Conservation (phyloP, 1,140 invertebrate genomes). For the Sipha flava region DNA sequence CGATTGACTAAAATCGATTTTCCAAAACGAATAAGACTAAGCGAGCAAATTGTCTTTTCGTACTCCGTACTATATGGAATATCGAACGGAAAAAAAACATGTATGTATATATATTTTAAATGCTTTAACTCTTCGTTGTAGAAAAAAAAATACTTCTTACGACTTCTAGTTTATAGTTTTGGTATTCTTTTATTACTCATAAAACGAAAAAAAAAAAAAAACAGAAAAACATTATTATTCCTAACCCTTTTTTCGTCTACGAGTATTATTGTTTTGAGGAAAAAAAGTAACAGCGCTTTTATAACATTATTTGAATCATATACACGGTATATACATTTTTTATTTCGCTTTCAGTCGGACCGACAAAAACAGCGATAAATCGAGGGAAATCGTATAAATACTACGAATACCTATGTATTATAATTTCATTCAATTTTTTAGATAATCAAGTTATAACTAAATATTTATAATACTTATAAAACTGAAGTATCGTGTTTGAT, state of each 20-base stretch:
- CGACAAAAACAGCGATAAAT: background rate
- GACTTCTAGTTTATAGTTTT: background rate
- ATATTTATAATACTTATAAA: no score
- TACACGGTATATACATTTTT: background rate
- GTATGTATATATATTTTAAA: background rate
- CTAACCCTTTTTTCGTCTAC: background rate
- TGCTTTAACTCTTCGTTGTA: background rate
- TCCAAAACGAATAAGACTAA: background rate
- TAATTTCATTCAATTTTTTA: background rate
- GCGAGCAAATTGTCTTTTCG: background rate
- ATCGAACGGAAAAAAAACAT: background rate
- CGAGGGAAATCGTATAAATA: background rate
- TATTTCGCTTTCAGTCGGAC: background rate
- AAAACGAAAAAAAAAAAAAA: background rate
- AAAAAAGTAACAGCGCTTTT: background rate
- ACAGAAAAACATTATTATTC: background rate
- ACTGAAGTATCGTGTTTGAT: no score
- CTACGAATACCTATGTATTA: background rate
- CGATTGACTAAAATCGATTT: background rate
- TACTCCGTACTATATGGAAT: background rate
- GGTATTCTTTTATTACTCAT: conserved; percentile 8
- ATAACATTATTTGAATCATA: background rate
- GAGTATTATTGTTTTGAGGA: background rate
- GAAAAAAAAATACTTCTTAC: background rate
- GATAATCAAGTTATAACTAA: background rate